Base-by-base conservation (phyloP, 2,113 vertebrate species). In the Neotoma lepida region DNA sequence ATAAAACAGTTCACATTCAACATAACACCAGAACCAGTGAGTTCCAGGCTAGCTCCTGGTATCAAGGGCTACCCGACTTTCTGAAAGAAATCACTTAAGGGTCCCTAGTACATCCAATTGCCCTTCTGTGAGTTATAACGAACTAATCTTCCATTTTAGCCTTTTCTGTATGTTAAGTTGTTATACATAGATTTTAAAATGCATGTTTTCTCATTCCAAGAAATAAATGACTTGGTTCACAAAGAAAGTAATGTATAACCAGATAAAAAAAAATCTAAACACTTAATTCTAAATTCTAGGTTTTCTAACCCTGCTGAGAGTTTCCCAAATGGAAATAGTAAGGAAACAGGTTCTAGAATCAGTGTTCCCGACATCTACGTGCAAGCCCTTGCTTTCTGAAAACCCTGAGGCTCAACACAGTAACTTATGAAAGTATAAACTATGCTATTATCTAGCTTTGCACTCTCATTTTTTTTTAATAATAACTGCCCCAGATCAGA, bases 151-250 rank as follows among this genome's bases (percentile, higher is more conserved):
- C 68, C 18, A 35, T 63, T 77, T 77, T 56, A 88, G 24, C 81
- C 17, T 86, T 84, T 89, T 84, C 51, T 93, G 30, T 51, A 88
- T 88, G 80, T 41, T 35, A 46, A 93, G 64, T 49, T 92, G 41
- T 20, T 94, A 1, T 93, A 35, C 87, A 33, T 82, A 88, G 22
- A 91, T 91, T 76, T 66, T 12, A 73, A 93, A 90, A 82, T 86
- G 20, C 66, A 49, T 80, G 9, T 82, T 90, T 71, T 89, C 96
- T 95, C 61, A 78, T 73, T 63, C 54, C 71, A 68, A 76, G 56
- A 95, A 93, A 49, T 88, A 77, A 6, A 85, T 39, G 41, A 68
- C 81, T 78, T 90, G 66, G 71, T 88, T 95, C 81, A 82, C 13
- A 78, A 39, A 51, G 18, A 56, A 56, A 56, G 54, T 6, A 66